phyloP scores from a whole-genome alignment of 2,113 vertebrate species.

The Zingel zingel region DNA sequence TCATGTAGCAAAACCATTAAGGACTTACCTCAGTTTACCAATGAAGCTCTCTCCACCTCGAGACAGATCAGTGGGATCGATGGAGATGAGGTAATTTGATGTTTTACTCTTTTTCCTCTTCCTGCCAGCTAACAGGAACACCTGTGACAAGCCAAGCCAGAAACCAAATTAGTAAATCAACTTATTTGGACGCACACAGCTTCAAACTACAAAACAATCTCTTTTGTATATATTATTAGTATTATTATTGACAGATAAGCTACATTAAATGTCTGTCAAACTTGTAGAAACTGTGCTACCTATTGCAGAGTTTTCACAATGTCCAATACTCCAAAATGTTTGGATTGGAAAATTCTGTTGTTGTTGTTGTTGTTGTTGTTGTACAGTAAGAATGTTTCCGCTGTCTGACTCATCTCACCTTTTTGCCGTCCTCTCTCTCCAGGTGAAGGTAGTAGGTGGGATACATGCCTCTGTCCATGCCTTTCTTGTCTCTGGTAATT shows the following conservation, averaged over 20 bases:
- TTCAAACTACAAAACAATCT: neutral
- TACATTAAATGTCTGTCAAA: neutral
- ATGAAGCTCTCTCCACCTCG: conserved; percentile 98
- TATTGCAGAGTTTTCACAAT: neutral
- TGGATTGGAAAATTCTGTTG: neutral
- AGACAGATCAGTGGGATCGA: conserved; percentile 98
- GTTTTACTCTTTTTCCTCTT: conserved; percentile 99
- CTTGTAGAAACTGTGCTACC: neutral
- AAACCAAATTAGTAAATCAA: conserved; percentile 17
- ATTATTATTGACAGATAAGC: neutral
- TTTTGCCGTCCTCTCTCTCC: conserved; percentile 98
- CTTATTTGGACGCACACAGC: neutral
- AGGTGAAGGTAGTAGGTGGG: conserved; percentile 99
- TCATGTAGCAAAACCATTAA: neutral
- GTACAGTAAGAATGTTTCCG: neutral
- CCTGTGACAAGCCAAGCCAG: conserved; percentile 77
- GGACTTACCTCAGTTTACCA: conserved; percentile 93
- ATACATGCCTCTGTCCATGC: conserved; percentile 99
- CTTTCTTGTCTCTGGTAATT: conserved; percentile 98
- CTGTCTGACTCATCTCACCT: conserved; percentile 83
- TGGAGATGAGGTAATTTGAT: conserved; percentile 99
- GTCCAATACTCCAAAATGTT: neutral
- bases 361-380: neutral
- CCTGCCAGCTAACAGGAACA: conserved; percentile 97
- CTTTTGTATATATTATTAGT: neutral